Percentiles rank a stretch among this genome's conserved stretches.
Conservation (phyloP, 1,140 invertebrate species). For the Hypothenemus hampei region DNA sequence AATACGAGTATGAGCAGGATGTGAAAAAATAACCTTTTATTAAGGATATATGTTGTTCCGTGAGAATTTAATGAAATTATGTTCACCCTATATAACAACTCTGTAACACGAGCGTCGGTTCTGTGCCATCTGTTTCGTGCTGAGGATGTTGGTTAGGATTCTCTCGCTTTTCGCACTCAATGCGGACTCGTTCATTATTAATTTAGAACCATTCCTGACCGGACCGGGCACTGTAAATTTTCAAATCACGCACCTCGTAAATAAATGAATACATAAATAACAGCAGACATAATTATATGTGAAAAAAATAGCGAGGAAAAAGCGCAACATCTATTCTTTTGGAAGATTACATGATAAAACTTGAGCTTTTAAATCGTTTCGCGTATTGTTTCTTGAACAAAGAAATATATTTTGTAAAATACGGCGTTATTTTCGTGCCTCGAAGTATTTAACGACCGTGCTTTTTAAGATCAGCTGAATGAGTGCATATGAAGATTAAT, state of each 20-base stretch:
- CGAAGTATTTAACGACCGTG: background rate
- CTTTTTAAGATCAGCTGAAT: background rate
- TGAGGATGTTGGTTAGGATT: conserved; percentile 10
- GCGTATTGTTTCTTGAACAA: conserved; percentile 3
- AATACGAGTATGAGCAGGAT: background rate
- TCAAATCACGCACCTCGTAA: conserved; percentile 13
- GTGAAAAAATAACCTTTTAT: background rate
- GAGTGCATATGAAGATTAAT: conserved; percentile 5
- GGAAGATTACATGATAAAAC: background rate
- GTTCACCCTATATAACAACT: conserved; percentile 10
- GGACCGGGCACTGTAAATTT: conserved; percentile 13
- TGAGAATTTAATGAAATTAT: conserved; percentile 7
- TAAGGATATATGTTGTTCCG: background rate
- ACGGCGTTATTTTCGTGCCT: background rate
- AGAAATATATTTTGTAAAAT: conserved; percentile 1
- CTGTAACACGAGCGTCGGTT: conserved; percentile 7
- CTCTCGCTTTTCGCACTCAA: conserved; percentile 22
- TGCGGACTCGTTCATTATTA: conserved; percentile 19
- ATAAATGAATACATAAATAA: conserved; percentile 13
- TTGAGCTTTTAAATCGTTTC: background rate
- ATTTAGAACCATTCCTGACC: conserved; percentile 13
- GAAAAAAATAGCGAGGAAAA: background rate
- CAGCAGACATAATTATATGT: too few relatives aligned
- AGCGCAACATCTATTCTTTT: background rate
- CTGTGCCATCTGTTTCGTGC: conserved; percentile 11